Base-by-base conservation (phyloP, 2,113 vertebrate species). In the Ophiodon elongatus region DNA sequence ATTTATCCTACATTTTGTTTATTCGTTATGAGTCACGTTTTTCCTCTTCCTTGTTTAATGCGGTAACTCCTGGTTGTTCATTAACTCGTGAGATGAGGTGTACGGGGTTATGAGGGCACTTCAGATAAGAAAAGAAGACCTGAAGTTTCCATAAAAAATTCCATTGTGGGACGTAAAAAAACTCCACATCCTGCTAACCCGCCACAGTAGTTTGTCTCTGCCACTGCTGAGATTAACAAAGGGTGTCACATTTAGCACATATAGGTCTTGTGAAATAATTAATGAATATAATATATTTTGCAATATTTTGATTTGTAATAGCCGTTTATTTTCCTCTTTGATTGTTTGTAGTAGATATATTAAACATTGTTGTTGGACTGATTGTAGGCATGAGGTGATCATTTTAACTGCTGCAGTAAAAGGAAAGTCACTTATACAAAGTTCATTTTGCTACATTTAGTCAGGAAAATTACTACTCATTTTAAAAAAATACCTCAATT, bases 31-130 rank as follows among this genome's bases (percentile, higher is more conserved):
- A 64, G 57, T 60, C 29, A 81, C 17, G 21, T 41, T 60, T 80
- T 65, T 62, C 9, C 50, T 15, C 29, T 41, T 59, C 4, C 56
- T 64, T 82, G 43, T 69, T 41, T 66, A 74, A 60, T 19, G 71
- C 29, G 35, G 57, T 73, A 31, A 78, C 67, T 70, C 6, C 47
- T 73, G 62, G 88, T 86, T 87, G 76, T 82, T 86, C 57, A 88
- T 90, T 93, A 89, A 91, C 88, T 62, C 1, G 3, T 59, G 57
- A 43, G 25, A 73, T 67, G 63, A 77, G 11, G 43, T 3, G 37
- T 39, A 15, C 10, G 4, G 7, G 35, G 52, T 82, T 78, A 84
- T 17, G 15, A 87, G 13, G 27, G 54, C n/a, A 67, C 23, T n/a
- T 9, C 21, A 31, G 85, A 81, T 91, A 88, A 92, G 45, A 39